Percentiles rank a stretch among this genome's conserved stretches.
These are phyloP conservation scores for Lethrus apterus DNA, from an alignment of 1,140 invertebrate species.

Conservation along the genomic window DNA sequence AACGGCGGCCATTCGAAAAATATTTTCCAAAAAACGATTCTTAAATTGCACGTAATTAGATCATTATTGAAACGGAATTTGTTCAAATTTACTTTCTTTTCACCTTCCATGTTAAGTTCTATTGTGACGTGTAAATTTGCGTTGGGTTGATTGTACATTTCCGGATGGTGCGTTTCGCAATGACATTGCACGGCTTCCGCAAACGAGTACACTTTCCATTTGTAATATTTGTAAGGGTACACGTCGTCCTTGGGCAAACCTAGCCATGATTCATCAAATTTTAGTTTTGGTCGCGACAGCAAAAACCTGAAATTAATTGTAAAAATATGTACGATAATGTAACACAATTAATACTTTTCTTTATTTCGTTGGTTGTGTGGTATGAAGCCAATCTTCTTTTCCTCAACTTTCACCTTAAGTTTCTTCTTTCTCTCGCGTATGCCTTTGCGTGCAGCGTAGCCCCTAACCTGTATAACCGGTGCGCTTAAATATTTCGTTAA, in stretches of 20 bases:
- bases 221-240: constrained; percentile 52
- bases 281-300: constrained; percentile 25
- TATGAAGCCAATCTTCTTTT: constrained; percentile 59
- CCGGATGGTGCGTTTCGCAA: constrained; percentile 68
- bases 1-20: constrained; percentile 52
- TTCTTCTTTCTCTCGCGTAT: constrained; percentile 63
- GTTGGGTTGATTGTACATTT: constrained; percentile 63
- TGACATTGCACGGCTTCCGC: constrained; percentile 65
- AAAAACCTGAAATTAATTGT: constrained; percentile 22
- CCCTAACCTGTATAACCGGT: constrained; percentile 36
- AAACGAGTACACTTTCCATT: constrained; percentile 56
- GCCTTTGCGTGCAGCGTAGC: constrained; percentile 66
- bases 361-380: constrained; percentile 53
- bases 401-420: constrained; percentile 62
- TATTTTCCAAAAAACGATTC: constrained; percentile 57
- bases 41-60: constrained; percentile 26
- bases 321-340: constrained; percentile 20
- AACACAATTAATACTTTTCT: constrained; percentile 35
- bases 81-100: constrained; percentile 42
- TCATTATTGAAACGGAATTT: constrained; percentile 14
- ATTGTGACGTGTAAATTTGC: constrained; percentile 55
- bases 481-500: not conserved
- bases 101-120: constrained; percentile 65
- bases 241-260: constrained; percentile 57
- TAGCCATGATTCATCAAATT: constrained; percentile 51